A percentile compares a stretch with the other conserved stretches of the same genome.
Evolutionary conservation across 2,797 vertebrate species (phyloP).

Genomic region (Pseudopleuronectes americanus): DNA sequence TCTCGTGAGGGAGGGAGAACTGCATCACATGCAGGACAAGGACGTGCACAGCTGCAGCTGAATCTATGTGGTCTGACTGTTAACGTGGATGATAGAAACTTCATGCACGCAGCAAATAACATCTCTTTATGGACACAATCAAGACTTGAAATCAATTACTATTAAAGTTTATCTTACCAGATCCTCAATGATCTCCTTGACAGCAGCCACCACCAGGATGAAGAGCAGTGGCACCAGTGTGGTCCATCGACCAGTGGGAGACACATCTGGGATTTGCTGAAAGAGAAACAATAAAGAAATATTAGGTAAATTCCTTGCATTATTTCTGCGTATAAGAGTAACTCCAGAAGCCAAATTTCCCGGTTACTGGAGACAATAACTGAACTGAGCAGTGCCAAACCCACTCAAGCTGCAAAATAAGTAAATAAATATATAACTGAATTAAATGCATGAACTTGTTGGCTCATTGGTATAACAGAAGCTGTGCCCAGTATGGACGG

Average conservation of each 20-base stretch:
- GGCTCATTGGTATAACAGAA: no score
- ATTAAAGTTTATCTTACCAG: constrained; percentile 83
- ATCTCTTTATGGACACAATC: neutral
- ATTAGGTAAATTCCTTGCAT: neutral
- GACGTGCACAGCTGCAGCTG: no score
- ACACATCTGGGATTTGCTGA: constrained; percentile 99
- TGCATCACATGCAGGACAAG: no score
- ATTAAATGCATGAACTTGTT: neutral
- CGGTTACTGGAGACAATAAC: neutral
- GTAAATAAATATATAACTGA: no score
- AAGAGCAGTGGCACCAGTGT: constrained; percentile 97
- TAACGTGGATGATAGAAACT: no score
- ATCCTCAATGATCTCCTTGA: constrained; percentile 99
- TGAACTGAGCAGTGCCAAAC: neutral
- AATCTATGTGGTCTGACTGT: no score
- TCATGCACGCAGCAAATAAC: no score
- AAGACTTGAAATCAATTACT: neutral
- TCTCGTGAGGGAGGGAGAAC: no score
- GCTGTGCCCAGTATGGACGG: no score
- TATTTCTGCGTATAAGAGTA: neutral
- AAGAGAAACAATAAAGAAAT: constrained; percentile 11
- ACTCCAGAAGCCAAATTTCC: neutral
- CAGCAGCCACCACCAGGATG: constrained; percentile 96
- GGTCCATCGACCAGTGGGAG: constrained; percentile 97
- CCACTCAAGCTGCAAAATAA: neutral